Evolutionary conservation across 2,113 vertebrate genomes (phyloP), one percentile per base, ranked within the genome.

Genomic region (Stigmatopora nigra): DNA sequence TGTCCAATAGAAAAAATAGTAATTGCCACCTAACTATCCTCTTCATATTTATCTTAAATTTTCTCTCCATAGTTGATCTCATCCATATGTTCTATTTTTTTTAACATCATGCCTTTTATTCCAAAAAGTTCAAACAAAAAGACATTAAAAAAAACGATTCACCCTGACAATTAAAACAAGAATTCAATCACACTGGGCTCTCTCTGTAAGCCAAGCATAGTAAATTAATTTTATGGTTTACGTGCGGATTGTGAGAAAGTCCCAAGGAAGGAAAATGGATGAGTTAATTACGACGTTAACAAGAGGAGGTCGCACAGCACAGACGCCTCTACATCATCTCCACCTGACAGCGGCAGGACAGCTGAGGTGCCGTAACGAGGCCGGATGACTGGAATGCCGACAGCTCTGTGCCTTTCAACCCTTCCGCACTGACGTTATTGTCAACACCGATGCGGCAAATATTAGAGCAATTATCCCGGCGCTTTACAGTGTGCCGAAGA

Each of bases 221-320:
- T 19, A 61, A 71, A 69, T 63, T 58, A 66, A 80, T 78, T 68
- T 67, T 77, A 75, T 74, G 63, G 68, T 71, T 68, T 74, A 38
- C 62, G 51, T 63, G 47, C 65, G n/a, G 79, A 82, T 81, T 78
- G 71, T 75, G 77, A 81, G 68, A 71, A 70, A 73, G 65, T 76
- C 73, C 72, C 72, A 25, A 56, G 67, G 67, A 75, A 81, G 63
- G 52, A 62, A 65, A 80, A 81, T 73, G 70, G 78, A 84, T 77
- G 78, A 76, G 75, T 84, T 85, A 81, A 86, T 86, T 72, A 83
- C 16, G 0, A 61, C 35, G 47, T 45, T 82, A 83, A 79, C 71
- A 66, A 81, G 80, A 51, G 65, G 38, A 62, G 61, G 41, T 12
- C n/a, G 62, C 15, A 52, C 61, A 52, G 31, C 65, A 46, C 25